A percentile compares a stretch with the other conserved stretches of the same genome.
phyloP scores from a whole-genome alignment of 2,113 vertebrate species.

The Pampusana beccarii region DNA sequence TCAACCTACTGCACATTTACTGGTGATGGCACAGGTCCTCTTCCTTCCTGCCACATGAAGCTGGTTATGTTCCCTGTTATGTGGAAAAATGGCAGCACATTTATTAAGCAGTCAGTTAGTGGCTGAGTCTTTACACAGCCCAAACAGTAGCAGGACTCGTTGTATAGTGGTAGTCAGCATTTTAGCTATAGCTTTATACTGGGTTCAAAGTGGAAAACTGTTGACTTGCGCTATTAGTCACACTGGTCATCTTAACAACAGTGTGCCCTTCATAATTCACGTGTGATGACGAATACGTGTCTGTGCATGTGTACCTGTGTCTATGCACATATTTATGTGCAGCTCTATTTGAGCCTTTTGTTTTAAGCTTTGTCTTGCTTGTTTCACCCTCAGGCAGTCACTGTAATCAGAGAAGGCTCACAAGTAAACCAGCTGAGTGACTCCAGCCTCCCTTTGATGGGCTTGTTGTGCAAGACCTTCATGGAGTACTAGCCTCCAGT shows the following conservation, averaged over 20 bases:
- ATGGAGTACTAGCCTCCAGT: not conserved
- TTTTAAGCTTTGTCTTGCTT: not conserved
- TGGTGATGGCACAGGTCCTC: not conserved
- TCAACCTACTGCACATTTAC: not conserved
- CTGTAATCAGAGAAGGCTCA: not conserved
- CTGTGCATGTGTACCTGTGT: not conserved
- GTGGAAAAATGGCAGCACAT: fast-evolving
- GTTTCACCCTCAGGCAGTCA: not conserved
- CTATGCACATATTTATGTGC: not conserved
- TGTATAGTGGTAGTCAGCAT: fast-evolving
- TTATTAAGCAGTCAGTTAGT: not conserved
- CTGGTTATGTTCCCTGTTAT: not conserved
- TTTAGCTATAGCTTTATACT: not conserved
- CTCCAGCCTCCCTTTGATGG: not conserved
- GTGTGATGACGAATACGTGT: fast-evolving
- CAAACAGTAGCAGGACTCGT: not conserved
- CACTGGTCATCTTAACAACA: not conserved
- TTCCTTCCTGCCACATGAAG: not conserved
- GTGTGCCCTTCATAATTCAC: not conserved
- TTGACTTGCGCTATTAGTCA: not conserved
- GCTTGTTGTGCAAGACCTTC: not conserved
- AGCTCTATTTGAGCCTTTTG: not conserved
- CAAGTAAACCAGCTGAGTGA: not conserved
- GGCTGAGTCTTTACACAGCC: not conserved
- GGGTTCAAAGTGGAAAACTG: not conserved